Evolutionary conservation across 2,888 invertebrate genomes (phyloP), one percentile per base, ranked within the genome.

Genomic region (Theretra japonica): DNA sequence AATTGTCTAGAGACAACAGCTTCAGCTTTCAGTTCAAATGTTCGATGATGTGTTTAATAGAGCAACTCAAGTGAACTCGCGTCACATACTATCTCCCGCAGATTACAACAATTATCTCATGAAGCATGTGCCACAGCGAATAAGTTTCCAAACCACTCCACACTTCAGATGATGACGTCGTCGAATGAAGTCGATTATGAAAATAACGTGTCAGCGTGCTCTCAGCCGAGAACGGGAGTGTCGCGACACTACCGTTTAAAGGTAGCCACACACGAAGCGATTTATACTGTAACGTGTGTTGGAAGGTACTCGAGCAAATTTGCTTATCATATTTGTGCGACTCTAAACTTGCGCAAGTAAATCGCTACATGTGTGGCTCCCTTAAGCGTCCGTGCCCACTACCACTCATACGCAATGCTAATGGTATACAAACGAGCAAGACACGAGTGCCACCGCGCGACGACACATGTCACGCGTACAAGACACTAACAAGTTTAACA

Each of bases 341-440:
- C 33, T 7, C 6, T 33, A 33, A 33, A 4, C 28, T 6, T 33
- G 6, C 6, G 6, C 33, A 33, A 33, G 33, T 33, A 33, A 33
- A 33, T 33, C 4, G 7, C 4, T 28, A 28, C 28, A 4, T 28
- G 28, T 33, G 33, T 33, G 33, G 33, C 5, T 7, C 3, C 7
- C 73, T 72, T 75, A 74, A 75, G 74, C 78, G 76, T n/a, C n/a
- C 19, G 30, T n/a, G 5, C 30, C 25, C 1, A 60, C 71, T 71
- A 72, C 70, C 50, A 72, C 74, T 73, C 75, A 75, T 76, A 74
- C 79, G 76, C 77, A 75, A 84, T 82, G 83, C 79, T 88, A 89
- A 90, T 89, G 85, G 84, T 86, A 87, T 85, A 89, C 87, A 89
- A 88, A 89, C 87, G 85, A 87, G 87, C 76, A 74, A 82, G 80